phyloP scores from a whole-genome alignment of 92 coral and sea anemone genomes.

The Parazoanthus darwini region DNA sequence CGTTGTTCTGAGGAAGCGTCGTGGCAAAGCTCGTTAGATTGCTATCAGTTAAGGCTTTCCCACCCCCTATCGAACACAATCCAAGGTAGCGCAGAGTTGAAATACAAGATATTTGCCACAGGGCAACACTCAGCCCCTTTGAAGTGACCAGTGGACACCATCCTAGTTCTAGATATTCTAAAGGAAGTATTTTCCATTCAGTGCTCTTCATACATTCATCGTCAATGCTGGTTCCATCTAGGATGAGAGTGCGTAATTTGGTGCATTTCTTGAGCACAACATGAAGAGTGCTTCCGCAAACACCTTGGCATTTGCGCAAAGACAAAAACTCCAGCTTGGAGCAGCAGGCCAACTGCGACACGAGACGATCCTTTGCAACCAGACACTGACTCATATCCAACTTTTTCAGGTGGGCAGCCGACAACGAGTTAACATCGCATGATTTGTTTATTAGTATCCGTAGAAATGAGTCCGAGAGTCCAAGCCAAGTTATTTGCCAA shows the following conservation, averaged over 20 bases:
- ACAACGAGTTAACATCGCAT: constrained; percentile 29
- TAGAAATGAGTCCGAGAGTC: constrained; percentile 71
- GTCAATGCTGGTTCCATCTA: constrained; percentile 75
- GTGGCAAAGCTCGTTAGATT: constrained; percentile 49
- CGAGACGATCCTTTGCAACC: constrained; percentile 47
- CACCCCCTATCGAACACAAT: constrained; percentile 69
- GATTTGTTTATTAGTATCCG: constrained; percentile 44
- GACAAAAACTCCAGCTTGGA: constrained; percentile 57
- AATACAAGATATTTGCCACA: constrained; percentile 61
- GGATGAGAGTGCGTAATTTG: constrained; percentile 63
- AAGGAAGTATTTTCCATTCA: constrained; percentile 52
- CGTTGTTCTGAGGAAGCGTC: constrained; percentile 33
- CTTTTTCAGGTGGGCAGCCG: constrained; percentile 58
- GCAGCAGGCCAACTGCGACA: constrained; percentile 51
- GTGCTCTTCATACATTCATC: constrained; percentile 50
- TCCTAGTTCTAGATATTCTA: constrained; percentile 71
- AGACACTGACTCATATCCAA: constrained; percentile 73
- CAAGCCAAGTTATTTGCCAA: constrained; percentile 61
- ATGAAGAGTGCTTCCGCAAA: constrained; percentile 56
- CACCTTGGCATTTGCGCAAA: constrained; percentile 64
- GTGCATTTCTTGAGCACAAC: constrained; percentile 46
- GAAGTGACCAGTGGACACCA: constrained; percentile 70
- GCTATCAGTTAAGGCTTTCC: constrained; percentile 59
- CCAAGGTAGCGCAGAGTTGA: constrained; percentile 66
- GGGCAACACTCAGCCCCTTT: constrained; percentile 43